phyloP scores from a whole-genome alignment of 2,888 invertebrate genomes.

The Phanerotoma sp. region DNA sequence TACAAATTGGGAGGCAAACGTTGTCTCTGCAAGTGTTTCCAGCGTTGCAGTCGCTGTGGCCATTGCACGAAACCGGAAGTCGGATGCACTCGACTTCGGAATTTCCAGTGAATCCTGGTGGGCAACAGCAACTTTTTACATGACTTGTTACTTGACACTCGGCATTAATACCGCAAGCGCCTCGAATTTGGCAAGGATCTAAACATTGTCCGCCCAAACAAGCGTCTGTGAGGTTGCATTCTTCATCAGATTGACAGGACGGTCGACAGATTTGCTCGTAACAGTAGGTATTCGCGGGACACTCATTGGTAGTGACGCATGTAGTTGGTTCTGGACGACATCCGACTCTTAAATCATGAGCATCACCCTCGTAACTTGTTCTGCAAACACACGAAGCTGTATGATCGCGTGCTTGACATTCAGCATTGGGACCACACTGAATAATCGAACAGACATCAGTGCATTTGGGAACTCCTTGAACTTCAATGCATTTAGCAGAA shows the following conservation, averaged over 20 bases:
- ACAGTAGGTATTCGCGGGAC: slow-evolving; percentile 78
- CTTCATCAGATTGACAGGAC: slow-evolving; percentile 75
- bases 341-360: slow-evolving; percentile 68
- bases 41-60: slow-evolving; percentile 69
- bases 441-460: slow-evolving; percentile 67
- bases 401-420: slow-evolving; percentile 69
- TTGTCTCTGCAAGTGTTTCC: slow-evolving; percentile 77
- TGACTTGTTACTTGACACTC: slow-evolving; percentile 73
- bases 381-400: slow-evolving; percentile 77
- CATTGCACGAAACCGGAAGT: slow-evolving; percentile 77
- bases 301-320: slow-evolving; percentile 73
- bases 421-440: slow-evolving; percentile 80
- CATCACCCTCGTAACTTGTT: slow-evolving; percentile 75
- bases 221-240: slow-evolving; percentile 77
- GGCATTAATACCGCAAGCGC: slow-evolving; percentile 83
- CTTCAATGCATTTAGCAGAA: slow-evolving; percentile 73
- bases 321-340: slow-evolving; percentile 75
- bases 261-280: slow-evolving; percentile 79
- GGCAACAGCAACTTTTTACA: slow-evolving; percentile 78
- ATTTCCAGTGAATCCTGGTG: slow-evolving; percentile 83
- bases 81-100: slow-evolving; percentile 82
- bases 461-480: slow-evolving; percentile 76
- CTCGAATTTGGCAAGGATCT: slow-evolving; percentile 74
- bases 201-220: slow-evolving; percentile 81
- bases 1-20: slow-evolving; percentile 78